Base-by-base conservation (phyloP, 2,113 vertebrate genomes). In the Leucopsar rothschildi region DNA sequence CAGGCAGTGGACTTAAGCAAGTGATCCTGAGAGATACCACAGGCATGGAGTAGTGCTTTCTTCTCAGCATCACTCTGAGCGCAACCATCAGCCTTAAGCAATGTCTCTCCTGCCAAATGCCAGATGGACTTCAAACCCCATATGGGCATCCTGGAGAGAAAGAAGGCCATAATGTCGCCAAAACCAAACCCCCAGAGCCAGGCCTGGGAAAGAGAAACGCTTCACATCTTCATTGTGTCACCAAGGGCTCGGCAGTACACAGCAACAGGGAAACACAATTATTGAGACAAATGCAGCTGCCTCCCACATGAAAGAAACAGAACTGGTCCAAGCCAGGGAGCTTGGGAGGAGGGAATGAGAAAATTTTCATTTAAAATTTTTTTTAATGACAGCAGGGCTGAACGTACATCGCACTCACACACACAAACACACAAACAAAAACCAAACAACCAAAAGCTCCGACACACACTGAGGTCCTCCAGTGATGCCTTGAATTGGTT, bases 251-350 rank as follows among this genome's bases (percentile, higher is more conserved):
- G 37, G 57, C 3, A 0, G 71, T 73, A 87, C 93, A 90, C 91
- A 94, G 90, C 87, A 95, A 91, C 90, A 86, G 71, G 52, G 88
- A 88, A 95, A 92, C 64, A 85, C 66, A 96, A 94, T 94, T 94
- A 79, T 45, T 55, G 66, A 79, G 87, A 91, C 86, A 94, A 94
- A 95, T 63, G 79, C 82, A 96, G 82, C 90, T 95, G 95, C 94
- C 82, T 97, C 84, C 84, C 96, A 97, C 90, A 95, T 91, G 91
- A 95, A 90, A 86, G 90, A 88, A 90, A 50, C 12, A 96, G 85
- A 97, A 89, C 93, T 94, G 87, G 96, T 91, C 93, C 78, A 84
- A 96, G 55, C 82, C 0, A 2, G 95, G 82, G 33, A 92, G 60
- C 86, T 60, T 64, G 1, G 70, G 81, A 91, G 69, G 78, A 61